Evolutionary conservation across 2,888 invertebrate genomes (phyloP).

Genomic region (Euzetes globulus): DNA sequence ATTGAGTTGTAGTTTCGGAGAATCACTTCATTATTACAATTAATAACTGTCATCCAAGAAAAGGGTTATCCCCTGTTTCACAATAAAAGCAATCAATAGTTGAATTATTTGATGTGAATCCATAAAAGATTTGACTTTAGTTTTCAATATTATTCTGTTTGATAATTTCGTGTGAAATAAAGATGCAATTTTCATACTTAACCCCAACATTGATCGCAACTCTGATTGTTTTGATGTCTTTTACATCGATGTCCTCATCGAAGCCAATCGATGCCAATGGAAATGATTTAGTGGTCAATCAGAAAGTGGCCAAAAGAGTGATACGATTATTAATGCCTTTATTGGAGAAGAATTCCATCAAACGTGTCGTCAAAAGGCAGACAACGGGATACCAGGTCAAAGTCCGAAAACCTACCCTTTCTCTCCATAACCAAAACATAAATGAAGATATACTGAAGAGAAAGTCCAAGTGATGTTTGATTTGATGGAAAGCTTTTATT

Average conservation of each 20-base stretch:
- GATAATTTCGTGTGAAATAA: neutral
- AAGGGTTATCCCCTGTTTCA: too few species aligned
- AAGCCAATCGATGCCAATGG: neutral
- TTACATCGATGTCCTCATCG: neutral
- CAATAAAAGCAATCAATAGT: too few species aligned
- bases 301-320: neutral
- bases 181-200: neutral
- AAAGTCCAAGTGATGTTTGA: neutral
- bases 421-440: neutral
- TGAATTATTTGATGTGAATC: too few species aligned
- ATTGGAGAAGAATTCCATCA: neutral
- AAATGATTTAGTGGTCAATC: neutral
- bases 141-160: too few species aligned
- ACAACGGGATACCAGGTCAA: constrained; percentile 14
- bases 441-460: neutral
- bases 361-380: neutral
- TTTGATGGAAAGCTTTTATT: too few species aligned
- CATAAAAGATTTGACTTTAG: too few species aligned
- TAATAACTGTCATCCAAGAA: too few species aligned
- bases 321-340: neutral
- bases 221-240: neutral
- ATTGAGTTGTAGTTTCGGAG: too few species aligned
- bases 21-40: too few species aligned
- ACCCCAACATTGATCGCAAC: neutral
- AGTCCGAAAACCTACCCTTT: constrained; percentile 31